Percentiles rank a stretch among this genome's conserved stretches.
phyloP scores from a whole-genome alignment of 2,888 invertebrate species.

The Asteroscopus sphinx region DNA sequence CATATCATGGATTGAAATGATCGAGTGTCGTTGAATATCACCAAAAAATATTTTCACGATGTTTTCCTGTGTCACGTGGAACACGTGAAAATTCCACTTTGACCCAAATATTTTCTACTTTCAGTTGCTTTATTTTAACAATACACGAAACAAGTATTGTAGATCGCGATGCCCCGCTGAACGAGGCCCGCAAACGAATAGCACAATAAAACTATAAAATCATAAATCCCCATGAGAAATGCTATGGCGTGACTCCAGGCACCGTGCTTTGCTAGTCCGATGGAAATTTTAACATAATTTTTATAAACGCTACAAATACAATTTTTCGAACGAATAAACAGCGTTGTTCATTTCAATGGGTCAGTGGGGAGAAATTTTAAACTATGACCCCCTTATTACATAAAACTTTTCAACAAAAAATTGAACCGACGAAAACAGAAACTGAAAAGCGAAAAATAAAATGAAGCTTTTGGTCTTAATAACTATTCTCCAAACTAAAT shows the following conservation, averaged over 20 bases:
- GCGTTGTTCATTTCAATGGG: too few species aligned
- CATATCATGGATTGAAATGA: too few species aligned
- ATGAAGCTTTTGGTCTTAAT: too few species aligned
- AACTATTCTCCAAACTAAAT: too few species aligned
- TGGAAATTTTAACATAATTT: conserved; percentile 22
- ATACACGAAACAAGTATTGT: conserved; percentile 50
- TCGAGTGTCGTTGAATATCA: background rate
- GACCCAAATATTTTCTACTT: conserved; percentile 50
- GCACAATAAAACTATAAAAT: conserved; percentile 76
- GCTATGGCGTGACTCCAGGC: conserved; percentile 69
- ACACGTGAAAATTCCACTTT: conserved; percentile 33
- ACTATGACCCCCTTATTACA: too few species aligned
- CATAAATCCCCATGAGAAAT: conserved; percentile 75
- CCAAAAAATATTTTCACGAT: background rate
- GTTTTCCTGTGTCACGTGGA: conserved; percentile 4
- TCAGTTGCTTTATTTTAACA: conserved; percentile 35
- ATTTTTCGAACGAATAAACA: too few species aligned
- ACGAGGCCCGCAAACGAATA: conserved; percentile 62
- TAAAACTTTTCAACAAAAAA: too few species aligned
- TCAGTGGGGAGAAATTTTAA: too few species aligned
- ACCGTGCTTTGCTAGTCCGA: conserved; percentile 33
- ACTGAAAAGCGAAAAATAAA: too few species aligned
- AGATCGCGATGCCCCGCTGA: conserved; percentile 56
- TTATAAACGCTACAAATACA: too few species aligned
- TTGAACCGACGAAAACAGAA: too few species aligned